Evolutionary conservation across 2,888 invertebrate genomes (phyloP).

Genomic region (Mythimna lalbum): DNA sequence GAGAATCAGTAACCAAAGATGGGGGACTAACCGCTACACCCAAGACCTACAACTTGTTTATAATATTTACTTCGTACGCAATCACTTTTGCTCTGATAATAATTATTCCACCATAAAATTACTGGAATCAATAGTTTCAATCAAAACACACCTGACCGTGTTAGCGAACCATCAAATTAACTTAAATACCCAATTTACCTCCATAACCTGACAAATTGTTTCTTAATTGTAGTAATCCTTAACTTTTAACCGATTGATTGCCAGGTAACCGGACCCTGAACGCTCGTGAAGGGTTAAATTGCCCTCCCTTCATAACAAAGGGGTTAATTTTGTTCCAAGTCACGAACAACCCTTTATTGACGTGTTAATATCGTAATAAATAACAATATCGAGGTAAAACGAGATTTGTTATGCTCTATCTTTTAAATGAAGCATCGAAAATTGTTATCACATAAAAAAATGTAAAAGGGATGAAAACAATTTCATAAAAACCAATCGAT

Average conservation of each 20-base stretch:
- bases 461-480: background rate
- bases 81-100: too few species aligned
- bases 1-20: too few species aligned
- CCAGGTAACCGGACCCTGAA: conserved; percentile 70
- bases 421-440: conserved; percentile 55
- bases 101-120: background rate
- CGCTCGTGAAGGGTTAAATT: conserved; percentile 69
- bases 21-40: too few species aligned
- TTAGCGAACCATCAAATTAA: conserved; percentile 36
- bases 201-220: conserved; percentile 68
- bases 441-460: conserved; percentile 14
- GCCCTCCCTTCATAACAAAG: conserved; percentile 75
- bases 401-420: conserved; percentile 58
- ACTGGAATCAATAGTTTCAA: background rate
- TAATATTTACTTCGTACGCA: too few species aligned
- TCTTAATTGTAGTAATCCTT: conserved; percentile 74
- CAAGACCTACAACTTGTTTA: too few species aligned
- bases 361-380: conserved; percentile 86
- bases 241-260: conserved; percentile 81
- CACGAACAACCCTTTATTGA: conserved; percentile 77
- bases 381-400: conserved; percentile 69
- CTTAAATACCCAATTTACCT: conserved; percentile 49
- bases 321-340: conserved; percentile 80
- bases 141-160: conserved; percentile 11
- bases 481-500: background rate